phyloP scores from a whole-genome alignment of 2,797 vertebrate species.

The Macroramphosus scolopax region DNA sequence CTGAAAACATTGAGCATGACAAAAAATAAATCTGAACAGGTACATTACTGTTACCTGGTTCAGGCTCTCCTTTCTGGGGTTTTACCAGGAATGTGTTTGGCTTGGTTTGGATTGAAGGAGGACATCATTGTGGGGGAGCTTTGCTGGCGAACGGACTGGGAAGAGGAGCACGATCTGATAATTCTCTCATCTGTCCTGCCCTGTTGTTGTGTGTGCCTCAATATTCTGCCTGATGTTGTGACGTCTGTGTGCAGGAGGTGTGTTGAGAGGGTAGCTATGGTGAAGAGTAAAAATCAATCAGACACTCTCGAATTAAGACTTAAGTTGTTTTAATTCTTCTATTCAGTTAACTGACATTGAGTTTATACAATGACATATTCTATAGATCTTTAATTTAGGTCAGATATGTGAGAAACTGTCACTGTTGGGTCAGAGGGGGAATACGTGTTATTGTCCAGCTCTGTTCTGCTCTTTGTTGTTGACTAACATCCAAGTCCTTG shows the following conservation, averaged over 20 bases:
- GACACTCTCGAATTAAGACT: too few species aligned
- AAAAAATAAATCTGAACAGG: too few species aligned
- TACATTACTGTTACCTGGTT: conserved; percentile 5
- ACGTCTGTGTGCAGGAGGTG: conserved; percentile 78
- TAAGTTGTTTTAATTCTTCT: too few species aligned
- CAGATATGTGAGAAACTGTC: not conserved
- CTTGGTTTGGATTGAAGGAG: conserved; percentile 43
- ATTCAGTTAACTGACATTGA: too few species aligned
- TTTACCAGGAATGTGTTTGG: conserved; percentile 51
- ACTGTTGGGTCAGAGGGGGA: not conserved
- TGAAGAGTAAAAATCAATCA: too few species aligned
- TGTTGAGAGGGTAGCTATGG: conserved; percentile 53
- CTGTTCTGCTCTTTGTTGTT: conserved; percentile 56
- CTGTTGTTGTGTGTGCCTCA: conserved; percentile 63
- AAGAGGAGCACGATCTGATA: conserved; percentile 40
- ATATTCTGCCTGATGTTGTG: conserved; percentile 67
- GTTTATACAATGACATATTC: too few species aligned
- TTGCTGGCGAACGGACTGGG: not conserved
- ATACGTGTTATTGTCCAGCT: conserved; percentile 16
- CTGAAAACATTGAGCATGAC: too few species aligned
- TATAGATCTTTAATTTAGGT: too few species aligned
- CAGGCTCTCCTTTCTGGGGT: conserved; percentile 53
- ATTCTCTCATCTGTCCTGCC: conserved; percentile 60
- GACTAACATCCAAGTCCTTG: conserved; percentile 59
- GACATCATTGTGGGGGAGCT: conserved; percentile 1